phyloP scores from a whole-genome alignment of 1,140 invertebrate species.

The Piezodorus guildinii region DNA sequence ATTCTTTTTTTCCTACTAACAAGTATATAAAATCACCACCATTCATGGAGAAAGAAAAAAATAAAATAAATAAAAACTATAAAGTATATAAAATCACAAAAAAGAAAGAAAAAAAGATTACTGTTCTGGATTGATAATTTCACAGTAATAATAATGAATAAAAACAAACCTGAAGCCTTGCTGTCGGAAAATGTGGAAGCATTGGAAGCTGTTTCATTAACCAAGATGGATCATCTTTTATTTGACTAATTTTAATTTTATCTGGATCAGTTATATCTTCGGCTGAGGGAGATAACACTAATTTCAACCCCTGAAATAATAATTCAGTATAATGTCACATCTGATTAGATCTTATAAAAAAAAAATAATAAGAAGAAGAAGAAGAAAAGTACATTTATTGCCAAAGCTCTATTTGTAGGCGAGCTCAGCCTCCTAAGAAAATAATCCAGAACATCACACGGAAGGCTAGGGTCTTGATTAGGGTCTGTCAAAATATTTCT shows the following conservation, averaged over 20 bases:
- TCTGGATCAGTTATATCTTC: constrained; percentile 34
- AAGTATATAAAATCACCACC: no score
- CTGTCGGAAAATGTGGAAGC: constrained; percentile 56
- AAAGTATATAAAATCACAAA: no score
- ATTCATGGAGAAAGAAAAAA: no score
- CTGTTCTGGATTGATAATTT: no score
- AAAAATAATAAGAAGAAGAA: background rate
- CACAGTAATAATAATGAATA: no score
- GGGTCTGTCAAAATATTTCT: constrained; percentile 49
- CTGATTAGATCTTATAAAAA: background rate
- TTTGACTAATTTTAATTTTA: constrained; percentile 26
- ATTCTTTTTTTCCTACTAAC: no score
- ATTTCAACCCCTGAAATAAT: constrained; percentile 45
- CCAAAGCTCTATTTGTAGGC: constrained; percentile 62
- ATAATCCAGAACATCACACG: constrained; percentile 80
- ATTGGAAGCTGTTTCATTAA: constrained; percentile 61
- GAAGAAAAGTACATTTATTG: constrained; percentile 46
- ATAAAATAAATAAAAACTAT: no score
- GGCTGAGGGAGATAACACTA: constrained; percentile 42
- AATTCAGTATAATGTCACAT: no score
- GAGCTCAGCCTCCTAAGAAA: constrained; percentile 77
- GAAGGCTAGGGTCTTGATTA: constrained; percentile 44
- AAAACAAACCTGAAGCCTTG: constrained; percentile 44
- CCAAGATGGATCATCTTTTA: constrained; percentile 44
- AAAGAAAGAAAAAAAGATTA: no score